Conservation (phyloP, 2,113 vertebrate genomes). For the Campylorhamphus procurvoides region DNA sequence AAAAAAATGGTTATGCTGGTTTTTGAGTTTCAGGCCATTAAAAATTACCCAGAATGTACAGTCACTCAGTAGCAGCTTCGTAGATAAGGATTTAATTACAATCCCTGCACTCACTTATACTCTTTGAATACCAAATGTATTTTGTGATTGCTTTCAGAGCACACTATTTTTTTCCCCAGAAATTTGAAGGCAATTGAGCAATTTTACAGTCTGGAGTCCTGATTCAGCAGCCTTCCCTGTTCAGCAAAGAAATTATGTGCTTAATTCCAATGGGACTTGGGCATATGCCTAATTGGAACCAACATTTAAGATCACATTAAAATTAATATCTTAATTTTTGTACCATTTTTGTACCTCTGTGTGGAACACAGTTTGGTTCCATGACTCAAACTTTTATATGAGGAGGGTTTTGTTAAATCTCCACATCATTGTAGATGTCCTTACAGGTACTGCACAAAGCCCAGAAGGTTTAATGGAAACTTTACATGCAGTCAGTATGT, state of each 20-base stretch:
- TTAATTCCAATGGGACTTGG: constrained; percentile 52
- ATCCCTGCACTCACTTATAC: constrained; percentile 62
- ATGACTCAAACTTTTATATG: not conserved
- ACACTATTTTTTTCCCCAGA: constrained; percentile 51
- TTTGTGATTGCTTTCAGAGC: constrained; percentile 68
- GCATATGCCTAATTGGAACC: constrained; percentile 51
- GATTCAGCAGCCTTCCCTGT: constrained; percentile 63
- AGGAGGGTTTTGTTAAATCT: not conserved
- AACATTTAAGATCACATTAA: constrained; percentile 54
- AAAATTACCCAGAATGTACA: constrained; percentile 67
- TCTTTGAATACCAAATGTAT: constrained; percentile 69
- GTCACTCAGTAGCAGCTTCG: constrained; percentile 56
- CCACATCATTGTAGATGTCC: not conserved
- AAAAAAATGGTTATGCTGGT: constrained; percentile 40
- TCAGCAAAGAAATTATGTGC: constrained; percentile 55
- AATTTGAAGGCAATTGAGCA: constrained; percentile 70
- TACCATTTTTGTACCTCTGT: not conserved
- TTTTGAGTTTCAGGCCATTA: constrained; percentile 68
- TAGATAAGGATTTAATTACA: constrained; percentile 72
- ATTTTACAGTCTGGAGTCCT: constrained; percentile 68
- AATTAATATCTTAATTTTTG: constrained; percentile 60
- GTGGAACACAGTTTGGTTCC: not conserved
- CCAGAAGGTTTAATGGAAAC: not conserved
- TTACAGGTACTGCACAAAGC: not conserved
- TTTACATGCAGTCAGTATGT: not conserved